Percentiles rank a stretch among this genome's conserved stretches.
These are phyloP conservation scores for Pelosia muscerda DNA, from an alignment of 2,888 invertebrate species.

Conservation along the genomic window DNA sequence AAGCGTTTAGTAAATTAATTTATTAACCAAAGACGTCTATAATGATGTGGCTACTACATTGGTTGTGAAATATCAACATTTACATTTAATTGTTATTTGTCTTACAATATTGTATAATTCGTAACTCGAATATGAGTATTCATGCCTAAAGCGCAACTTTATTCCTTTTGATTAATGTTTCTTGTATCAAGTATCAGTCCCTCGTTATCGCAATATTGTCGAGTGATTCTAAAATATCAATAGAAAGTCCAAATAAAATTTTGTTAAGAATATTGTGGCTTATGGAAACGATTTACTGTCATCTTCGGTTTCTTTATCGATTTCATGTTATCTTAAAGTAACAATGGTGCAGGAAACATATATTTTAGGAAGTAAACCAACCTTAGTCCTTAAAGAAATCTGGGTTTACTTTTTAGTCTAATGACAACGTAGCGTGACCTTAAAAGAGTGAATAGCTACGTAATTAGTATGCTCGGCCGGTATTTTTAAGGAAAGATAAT, in stretches of 20 bases:
- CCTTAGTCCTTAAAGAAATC: not conserved
- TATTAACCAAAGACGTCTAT: not conserved
- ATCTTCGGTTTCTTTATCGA: not conserved
- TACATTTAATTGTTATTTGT: not conserved
- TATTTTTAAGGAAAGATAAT: not conserved
- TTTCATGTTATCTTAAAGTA: not conserved
- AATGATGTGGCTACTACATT: not conserved
- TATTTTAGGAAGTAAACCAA: not conserved
- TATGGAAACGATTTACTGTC: not conserved
- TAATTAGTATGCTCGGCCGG: not conserved
- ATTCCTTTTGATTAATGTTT: constrained; percentile 20
- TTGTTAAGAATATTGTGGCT: constrained; percentile 7
- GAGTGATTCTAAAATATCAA: constrained; percentile 22
- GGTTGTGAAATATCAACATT: not conserved
- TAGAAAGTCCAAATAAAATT: constrained; percentile 15
- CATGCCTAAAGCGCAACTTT: constrained; percentile 5
- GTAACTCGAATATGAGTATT: constrained; percentile 8
- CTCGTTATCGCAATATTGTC: constrained; percentile 14
- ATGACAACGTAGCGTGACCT: constrained; percentile 2
- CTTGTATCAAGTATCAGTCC: constrained; percentile 20
- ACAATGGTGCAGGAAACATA: not conserved
- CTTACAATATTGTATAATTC: not conserved
- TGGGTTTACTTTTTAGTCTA: not conserved
- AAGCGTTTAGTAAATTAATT: not conserved
- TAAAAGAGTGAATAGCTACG: constrained; percentile 4